phyloP scores from a whole-genome alignment of 1,140 invertebrate species.

The Plectrocnemia conspersa region DNA sequence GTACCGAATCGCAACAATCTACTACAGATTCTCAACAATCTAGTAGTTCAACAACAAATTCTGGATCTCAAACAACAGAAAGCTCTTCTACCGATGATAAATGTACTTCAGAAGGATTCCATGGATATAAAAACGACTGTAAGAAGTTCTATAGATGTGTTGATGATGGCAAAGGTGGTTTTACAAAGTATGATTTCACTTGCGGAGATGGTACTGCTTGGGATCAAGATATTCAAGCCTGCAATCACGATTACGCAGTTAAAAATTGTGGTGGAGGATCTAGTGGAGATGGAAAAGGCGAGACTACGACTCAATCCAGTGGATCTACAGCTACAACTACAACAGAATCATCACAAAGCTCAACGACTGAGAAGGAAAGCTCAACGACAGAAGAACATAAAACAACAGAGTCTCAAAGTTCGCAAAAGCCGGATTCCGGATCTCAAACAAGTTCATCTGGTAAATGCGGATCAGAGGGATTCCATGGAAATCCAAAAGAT shows the following conservation, averaged over 20 bases:
- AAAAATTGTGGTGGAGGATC: no score
- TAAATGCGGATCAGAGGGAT: slow-evolving; percentile 53
- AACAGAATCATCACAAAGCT: not conserved
- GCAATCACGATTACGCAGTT: slow-evolving; percentile 40
- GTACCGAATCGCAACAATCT: slow-evolving; percentile 5
- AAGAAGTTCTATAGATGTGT: slow-evolving; percentile 71
- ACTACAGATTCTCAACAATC: slow-evolving; percentile 11
- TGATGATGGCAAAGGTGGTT: slow-evolving; percentile 56
- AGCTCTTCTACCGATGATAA: slow-evolving; percentile 16
- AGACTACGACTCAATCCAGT: not conserved
- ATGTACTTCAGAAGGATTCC: slow-evolving; percentile 57
- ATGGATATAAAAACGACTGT: slow-evolving; percentile 60
- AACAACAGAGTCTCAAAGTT: not conserved
- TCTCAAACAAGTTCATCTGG: slow-evolving; percentile 3
- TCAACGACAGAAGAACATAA: no score
- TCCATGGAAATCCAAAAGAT: slow-evolving; percentile 58
- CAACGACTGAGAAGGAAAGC: no score
- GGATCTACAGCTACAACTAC: not conserved
- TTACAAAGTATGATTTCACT: slow-evolving; percentile 55
- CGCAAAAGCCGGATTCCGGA: no score
- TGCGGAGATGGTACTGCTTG: slow-evolving; percentile 57
- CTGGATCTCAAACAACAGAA: slow-evolving; percentile 34
- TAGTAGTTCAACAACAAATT: slow-evolving; percentile 23
- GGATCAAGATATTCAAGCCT: slow-evolving; percentile 44
- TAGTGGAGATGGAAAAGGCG: no score